Base-by-base conservation (phyloP, 2,888 invertebrate species). In the Zygaena filipendulae region DNA sequence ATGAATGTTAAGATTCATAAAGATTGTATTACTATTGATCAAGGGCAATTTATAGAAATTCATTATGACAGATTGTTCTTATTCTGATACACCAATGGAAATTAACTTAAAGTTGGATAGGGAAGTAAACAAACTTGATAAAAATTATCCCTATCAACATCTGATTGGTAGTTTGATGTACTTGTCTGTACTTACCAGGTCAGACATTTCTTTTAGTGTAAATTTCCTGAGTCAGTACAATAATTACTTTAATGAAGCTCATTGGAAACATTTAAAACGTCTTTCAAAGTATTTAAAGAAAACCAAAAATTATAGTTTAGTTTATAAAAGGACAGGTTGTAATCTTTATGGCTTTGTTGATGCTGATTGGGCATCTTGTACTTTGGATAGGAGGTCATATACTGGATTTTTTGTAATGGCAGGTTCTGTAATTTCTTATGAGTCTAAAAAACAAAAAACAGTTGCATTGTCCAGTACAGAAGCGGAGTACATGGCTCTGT, bases 61-160 rank as follows among this genome's bases (percentile, higher is more conserved):
- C 27, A 31, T 33, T 19, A 33, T 35, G 37, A 11, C 4, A n/a
- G 10, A 37, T 25, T 33, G 32, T 29, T 31, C 33, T 21, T 2
- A 11, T 10, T 21, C 23, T n/a, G 22, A 13, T n/a, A 39, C 39
- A 14, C 36, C 32, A n/a, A 39, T 41, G 28, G 36, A 44, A 12
- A n/a, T 9, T 5, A 42, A 41, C 12, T 38, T 40, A 26, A 27
- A 39, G n/a, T 12, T 35, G 13, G 23, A 33, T 9, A 37, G 37
- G 7, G 5, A 11, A 23, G 23, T 21, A 5, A 5, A 27, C 3
- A 7, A 16, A 16, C 2, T 7, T 21, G 11, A 20, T 9, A 21
- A 10, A 3, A 3, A 24, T 3, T 20, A 10, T 25, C 29, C 34
- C 12, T 36, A 31, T 28, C 33, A 36, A 21, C 22, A 30, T 11